These are phyloP conservation scores for Platygyra sinensis DNA, from an alignment of 64 coral and sea anemone genomes.

Conservation along the genomic window DNA sequence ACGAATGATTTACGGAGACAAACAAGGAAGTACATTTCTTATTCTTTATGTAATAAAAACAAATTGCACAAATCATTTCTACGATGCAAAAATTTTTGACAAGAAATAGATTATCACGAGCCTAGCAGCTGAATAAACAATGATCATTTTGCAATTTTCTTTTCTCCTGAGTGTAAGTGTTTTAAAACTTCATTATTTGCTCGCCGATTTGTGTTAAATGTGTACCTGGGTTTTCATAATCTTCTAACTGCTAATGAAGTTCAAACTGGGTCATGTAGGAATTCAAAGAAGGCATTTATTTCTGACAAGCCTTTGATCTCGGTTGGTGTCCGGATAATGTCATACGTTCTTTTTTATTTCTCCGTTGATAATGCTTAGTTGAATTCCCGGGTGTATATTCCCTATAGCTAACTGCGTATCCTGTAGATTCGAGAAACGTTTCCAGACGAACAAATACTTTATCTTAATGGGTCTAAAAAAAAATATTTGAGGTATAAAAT, in stretches of 20 bases:
- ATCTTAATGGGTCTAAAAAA: too few relatives aligned
- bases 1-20: neutral
- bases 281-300: neutral
- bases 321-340: neutral
- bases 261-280: neutral
- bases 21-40: neutral
- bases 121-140: neutral
- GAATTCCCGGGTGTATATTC: neutral
- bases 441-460: too few relatives aligned
- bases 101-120: neutral
- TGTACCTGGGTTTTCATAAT: neutral
- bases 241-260: neutral
- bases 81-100: neutral
- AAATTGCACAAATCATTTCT: constrained; percentile 3
- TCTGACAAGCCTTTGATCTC: neutral
- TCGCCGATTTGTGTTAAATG: neutral
- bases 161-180: neutral
- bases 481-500: neutral
- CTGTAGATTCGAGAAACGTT: neutral
- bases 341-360: neutral
- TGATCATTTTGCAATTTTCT: too few relatives aligned
- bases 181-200: neutral
- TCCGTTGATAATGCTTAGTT: neutral
- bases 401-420: neutral
- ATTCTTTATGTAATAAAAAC: neutral